Evolutionary conservation across 2,797 vertebrate genomes (phyloP).

Genomic region (Crenuchus spilurus): DNA sequence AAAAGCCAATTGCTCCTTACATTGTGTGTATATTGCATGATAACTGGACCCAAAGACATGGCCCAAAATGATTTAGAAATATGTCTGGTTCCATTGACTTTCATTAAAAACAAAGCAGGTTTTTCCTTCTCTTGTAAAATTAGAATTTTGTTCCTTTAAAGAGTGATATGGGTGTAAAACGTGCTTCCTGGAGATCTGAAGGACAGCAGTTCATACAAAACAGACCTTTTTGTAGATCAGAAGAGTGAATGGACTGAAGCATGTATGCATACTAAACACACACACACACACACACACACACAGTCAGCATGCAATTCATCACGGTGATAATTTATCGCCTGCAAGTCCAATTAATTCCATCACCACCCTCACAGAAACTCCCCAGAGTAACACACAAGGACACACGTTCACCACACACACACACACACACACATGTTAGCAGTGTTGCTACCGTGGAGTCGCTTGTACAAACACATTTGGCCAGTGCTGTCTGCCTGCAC

Average conservation of each 20-base stretch:
- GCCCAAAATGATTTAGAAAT: too few relatives aligned
- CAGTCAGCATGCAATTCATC: not conserved
- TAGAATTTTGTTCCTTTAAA: too few relatives aligned
- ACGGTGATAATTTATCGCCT: conserved; percentile 31
- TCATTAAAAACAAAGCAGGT: too few relatives aligned
- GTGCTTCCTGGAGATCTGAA: too few relatives aligned
- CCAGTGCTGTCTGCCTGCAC: conserved; percentile 36
- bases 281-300: not conserved
- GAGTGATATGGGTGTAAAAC: too few relatives aligned
- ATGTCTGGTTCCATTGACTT: too few relatives aligned
- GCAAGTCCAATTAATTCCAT: conserved; percentile 28
- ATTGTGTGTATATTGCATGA: too few relatives aligned
- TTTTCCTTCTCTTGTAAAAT: too few relatives aligned
- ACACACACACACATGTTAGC: conserved; percentile 3
- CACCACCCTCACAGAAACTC: conserved; percentile 11
- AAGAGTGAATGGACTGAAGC: not conserved
- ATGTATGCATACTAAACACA: not conserved
- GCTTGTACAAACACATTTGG: conserved; percentile 41
- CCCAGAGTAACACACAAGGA: not conserved
- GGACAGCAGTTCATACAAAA: too few relatives aligned
- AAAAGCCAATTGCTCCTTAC: too few relatives aligned
- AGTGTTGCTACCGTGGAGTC: conserved; percentile 15
- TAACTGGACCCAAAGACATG: too few relatives aligned
- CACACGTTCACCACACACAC: conserved; percentile 7
- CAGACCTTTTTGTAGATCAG: too few relatives aligned